Conservation (phyloP, 2,797 vertebrate genomes). For the Dryobates pubescens region DNA sequence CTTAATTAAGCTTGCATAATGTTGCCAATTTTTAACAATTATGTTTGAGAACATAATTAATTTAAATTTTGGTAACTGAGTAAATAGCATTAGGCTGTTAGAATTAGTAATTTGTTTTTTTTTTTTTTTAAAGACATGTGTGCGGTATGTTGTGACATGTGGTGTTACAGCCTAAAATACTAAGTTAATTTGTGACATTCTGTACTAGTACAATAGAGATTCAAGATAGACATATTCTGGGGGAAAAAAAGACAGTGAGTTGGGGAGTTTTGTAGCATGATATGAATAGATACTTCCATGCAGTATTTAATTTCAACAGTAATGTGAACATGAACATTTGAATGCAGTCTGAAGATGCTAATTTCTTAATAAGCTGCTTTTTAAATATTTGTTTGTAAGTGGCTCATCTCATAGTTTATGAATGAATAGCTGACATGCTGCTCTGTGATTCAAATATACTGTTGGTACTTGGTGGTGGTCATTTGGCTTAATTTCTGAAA, state of each 20-base stretch:
- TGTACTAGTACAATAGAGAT: conserved; percentile 33
- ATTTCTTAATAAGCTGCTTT: background rate
- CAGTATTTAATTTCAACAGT: background rate
- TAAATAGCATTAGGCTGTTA: conserved; percentile 84
- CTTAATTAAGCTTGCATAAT: conserved; percentile 89
- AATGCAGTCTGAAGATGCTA: background rate
- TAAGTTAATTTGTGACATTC: conserved; percentile 53
- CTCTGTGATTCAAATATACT: background rate
- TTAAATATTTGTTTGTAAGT: background rate
- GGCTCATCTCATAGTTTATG: background rate
- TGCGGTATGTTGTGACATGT: conserved; percentile 49
- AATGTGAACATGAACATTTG: background rate
- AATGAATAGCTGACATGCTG: background rate
- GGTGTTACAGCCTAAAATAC: conserved; percentile 53
- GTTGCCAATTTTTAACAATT: conserved; percentile 90
- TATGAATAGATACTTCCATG: background rate
- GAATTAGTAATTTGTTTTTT: conserved; percentile 67
- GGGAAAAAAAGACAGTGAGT: background rate
- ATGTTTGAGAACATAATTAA: conserved; percentile 90
- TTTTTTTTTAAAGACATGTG: conserved; percentile 44
- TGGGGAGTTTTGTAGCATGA: background rate
- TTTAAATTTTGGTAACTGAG: conserved; percentile 89
- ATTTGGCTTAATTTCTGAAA: conserved; percentile 55
- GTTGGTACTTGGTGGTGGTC: conserved; percentile 21
- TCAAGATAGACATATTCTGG: background rate